A percentile compares a stretch with the other conserved stretches of the same genome.
Conservation (phyloP, 2,113 vertebrate genomes). For the Azemiops feae region DNA sequence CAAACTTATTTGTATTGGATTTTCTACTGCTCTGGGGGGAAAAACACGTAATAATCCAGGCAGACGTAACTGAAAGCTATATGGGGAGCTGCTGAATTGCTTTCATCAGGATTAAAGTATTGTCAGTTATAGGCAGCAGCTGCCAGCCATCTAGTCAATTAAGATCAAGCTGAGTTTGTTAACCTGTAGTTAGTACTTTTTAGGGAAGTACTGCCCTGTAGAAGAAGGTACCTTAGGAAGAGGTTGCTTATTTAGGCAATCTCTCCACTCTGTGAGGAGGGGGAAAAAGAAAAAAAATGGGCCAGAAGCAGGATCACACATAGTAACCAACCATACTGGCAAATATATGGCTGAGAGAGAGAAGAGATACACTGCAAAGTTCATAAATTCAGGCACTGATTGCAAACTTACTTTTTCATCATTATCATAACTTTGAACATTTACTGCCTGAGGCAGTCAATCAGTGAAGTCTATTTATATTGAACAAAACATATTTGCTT, state of each 20-base stretch:
- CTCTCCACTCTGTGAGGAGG: background rate
- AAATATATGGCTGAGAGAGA: background rate
- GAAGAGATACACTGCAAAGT: background rate
- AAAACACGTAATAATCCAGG: background rate
- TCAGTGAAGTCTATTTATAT: background rate
- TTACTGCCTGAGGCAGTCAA: background rate
- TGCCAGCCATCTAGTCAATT: background rate
- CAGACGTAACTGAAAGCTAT: constrained; percentile 33
- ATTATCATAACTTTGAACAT: background rate
- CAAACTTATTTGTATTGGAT: background rate
- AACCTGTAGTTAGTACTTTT: background rate
- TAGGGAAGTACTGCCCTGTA: background rate
- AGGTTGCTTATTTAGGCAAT: background rate
- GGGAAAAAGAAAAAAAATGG: background rate
- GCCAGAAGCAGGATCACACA: background rate
- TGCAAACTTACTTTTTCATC: background rate
- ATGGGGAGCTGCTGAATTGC: constrained; percentile 61
- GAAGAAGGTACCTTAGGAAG: background rate
- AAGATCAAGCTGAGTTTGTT: background rate
- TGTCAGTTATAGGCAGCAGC: background rate
- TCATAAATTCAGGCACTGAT: background rate
- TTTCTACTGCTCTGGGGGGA: background rate
- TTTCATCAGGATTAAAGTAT: constrained; percentile 40
- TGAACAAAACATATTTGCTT: background rate
- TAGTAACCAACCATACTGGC: background rate